These are phyloP conservation scores for Vesta saturnalis DNA, from an alignment of 2,888 invertebrate species.

Conservation along the genomic window DNA sequence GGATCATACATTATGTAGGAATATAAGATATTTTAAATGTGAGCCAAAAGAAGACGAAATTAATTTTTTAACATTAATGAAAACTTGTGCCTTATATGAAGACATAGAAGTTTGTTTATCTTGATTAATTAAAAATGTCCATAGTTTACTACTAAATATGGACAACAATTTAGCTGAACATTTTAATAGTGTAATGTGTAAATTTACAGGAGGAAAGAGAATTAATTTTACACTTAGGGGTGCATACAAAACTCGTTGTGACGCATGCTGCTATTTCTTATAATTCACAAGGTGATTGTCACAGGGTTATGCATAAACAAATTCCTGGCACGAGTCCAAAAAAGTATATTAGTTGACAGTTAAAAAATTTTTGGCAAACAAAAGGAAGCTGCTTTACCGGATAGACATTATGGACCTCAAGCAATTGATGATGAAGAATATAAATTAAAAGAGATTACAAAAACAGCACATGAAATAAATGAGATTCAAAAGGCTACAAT, in stretches of 20 bases:
- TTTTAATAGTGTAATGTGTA: conserved; percentile 16
- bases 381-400: not conserved
- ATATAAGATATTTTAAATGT: not conserved
- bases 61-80: conserved; percentile 14
- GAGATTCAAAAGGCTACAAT: conserved; percentile 34
- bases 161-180: conserved; percentile 17
- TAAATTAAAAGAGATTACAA: conserved; percentile 17
- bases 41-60: not conserved
- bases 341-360: no score
- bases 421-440: not conserved
- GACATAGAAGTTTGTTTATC: conserved; percentile 16
- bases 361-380: not conserved
- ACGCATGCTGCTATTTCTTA: conserved; percentile 22
- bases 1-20: conserved; percentile 7
- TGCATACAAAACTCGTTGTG: conserved; percentile 23
- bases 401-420: conserved; percentile 4
- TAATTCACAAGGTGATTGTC: conserved; percentile 10
- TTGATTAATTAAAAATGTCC: conserved; percentile 19
- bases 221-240: conserved; percentile 15
- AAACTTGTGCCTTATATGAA: conserved; percentile 23
- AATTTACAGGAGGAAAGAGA: conserved; percentile 21
- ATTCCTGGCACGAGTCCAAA: conserved; percentile 9
- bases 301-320: conserved; percentile 11
- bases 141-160: conserved; percentile 25
- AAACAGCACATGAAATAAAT: conserved; percentile 22